Evolutionary conservation across 2,113 vertebrate species (phyloP).

Genomic region (Pristiophorus japonicus): DNA sequence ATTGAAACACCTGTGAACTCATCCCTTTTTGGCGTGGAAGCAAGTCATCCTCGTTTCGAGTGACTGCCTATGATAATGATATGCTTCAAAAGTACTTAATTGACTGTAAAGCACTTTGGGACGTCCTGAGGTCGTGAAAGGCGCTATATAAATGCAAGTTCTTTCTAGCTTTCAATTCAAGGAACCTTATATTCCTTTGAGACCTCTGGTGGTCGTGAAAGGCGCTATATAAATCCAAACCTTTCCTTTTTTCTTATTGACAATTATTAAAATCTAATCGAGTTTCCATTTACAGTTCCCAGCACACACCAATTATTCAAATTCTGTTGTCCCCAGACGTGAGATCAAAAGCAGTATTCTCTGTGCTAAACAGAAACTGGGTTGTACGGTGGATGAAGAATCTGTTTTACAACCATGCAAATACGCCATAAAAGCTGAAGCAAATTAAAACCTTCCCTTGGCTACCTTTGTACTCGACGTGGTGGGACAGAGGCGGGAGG

Average conservation of each 20-base stretch:
- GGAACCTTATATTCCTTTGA: too few relatives aligned
- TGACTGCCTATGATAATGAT: too few relatives aligned
- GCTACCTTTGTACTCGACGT: slow-evolving; percentile 6
- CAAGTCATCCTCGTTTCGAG: too few relatives aligned
- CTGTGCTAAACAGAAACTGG: not conserved
- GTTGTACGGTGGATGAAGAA: not conserved
- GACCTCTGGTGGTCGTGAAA: not conserved
- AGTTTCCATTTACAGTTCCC: not conserved
- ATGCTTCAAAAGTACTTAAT: not conserved
- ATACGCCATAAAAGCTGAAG: not conserved
- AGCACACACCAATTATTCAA: not conserved
- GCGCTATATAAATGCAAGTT: not conserved
- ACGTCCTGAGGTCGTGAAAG: not conserved
- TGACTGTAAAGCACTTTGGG: not conserved
- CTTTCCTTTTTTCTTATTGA: not conserved
- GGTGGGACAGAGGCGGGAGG: not conserved
- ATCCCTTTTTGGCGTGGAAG: too few relatives aligned
- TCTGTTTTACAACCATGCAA: not conserved
- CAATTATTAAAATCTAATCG: not conserved
- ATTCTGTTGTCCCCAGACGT: too few relatives aligned
- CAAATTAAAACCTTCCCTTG: slow-evolving; percentile 6
- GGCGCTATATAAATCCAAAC: not conserved
- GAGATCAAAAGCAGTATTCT: not conserved
- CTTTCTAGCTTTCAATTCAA: too few relatives aligned
- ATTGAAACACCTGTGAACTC: too few relatives aligned